Percentiles rank a stretch among this genome's conserved stretches.
These are phyloP conservation scores for Crotalus helleri DNA, from an alignment of 2,113 vertebrate genomes.

Conservation along the genomic window DNA sequence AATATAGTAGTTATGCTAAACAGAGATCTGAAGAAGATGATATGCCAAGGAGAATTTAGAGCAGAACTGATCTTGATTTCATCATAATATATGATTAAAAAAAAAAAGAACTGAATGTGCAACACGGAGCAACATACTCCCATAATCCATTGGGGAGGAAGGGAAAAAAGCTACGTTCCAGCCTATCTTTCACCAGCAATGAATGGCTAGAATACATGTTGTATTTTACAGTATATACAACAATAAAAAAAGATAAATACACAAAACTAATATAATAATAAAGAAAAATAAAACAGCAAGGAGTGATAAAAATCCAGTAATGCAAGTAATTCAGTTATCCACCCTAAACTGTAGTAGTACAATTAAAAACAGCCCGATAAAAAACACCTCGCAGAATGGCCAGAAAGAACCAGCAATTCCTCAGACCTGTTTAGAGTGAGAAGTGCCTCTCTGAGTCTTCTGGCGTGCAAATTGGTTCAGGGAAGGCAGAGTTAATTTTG, in stretches of 20 bases:
- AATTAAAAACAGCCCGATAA: neutral
- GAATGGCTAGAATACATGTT: neutral
- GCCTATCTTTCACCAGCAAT: neutral
- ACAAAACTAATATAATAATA: neutral
- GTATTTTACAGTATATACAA: neutral
- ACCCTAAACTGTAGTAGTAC: neutral
- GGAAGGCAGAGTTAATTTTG: neutral
- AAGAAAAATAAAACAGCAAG: neutral
- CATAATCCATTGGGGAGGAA: slow-evolving; percentile 52
- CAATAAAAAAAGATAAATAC: neutral
- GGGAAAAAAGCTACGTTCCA: slow-evolving; percentile 19
- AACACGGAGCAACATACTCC: slow-evolving; percentile 40
- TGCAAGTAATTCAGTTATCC: neutral
- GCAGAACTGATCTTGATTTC: slow-evolving; percentile 63
- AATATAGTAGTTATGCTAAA: slow-evolving; percentile 49
- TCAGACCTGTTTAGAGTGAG: neutral
- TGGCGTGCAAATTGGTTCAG: neutral
- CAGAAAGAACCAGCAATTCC: neutral
- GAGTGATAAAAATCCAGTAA: neutral
- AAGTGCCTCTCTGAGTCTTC: neutral
- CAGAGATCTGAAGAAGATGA: slow-evolving; percentile 60
- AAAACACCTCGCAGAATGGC: neutral
- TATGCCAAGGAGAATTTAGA: slow-evolving; percentile 61
- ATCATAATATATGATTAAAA: slow-evolving; percentile 54
- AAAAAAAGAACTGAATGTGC: slow-evolving; percentile 54